phyloP scores from a whole-genome alignment of 2,888 invertebrate species.

The Vesta saturnalis region DNA sequence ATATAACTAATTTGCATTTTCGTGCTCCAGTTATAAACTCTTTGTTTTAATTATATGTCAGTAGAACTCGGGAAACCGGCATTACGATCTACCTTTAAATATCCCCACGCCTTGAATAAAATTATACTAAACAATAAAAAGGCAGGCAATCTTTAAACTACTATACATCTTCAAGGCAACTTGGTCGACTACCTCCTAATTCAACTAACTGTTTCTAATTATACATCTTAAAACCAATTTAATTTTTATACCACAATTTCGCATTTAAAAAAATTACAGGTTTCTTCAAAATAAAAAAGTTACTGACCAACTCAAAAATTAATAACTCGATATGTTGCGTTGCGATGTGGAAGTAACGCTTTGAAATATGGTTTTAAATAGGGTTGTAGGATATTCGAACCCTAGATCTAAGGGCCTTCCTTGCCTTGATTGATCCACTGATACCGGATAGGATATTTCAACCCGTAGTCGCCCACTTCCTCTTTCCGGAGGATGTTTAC shows the following conservation, averaged over 20 bases:
- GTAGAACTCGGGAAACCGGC: too few species aligned
- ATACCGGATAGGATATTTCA: constrained; percentile 50
- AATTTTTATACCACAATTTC: neutral
- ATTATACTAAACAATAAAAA: neutral
- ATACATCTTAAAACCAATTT: neutral
- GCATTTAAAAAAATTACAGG: neutral
- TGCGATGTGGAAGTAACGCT: constrained; percentile 29
- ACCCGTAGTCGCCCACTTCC: constrained; percentile 50
- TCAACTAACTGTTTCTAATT: neutral
- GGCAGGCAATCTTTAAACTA: too few species aligned
- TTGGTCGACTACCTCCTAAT: too few species aligned
- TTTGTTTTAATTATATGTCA: neutral
- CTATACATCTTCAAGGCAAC: too few species aligned
- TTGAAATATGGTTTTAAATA: constrained; percentile 29
- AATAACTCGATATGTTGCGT: constrained; percentile 26
- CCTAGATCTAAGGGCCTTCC: constrained; percentile 35
- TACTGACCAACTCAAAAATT: neutral
- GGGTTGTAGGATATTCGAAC: constrained; percentile 32
- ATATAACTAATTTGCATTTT: neutral
- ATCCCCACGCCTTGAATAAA: neutral
- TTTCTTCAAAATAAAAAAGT: neutral
- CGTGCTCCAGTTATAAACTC: neutral
- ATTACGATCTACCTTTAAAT: neutral
- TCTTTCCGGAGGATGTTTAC: constrained; percentile 52
- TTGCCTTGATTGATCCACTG: constrained; percentile 40